These are phyloP conservation scores for Apomyelois bistriatella DNA, from an alignment of 2,888 invertebrate species.

Conservation along the genomic window DNA sequence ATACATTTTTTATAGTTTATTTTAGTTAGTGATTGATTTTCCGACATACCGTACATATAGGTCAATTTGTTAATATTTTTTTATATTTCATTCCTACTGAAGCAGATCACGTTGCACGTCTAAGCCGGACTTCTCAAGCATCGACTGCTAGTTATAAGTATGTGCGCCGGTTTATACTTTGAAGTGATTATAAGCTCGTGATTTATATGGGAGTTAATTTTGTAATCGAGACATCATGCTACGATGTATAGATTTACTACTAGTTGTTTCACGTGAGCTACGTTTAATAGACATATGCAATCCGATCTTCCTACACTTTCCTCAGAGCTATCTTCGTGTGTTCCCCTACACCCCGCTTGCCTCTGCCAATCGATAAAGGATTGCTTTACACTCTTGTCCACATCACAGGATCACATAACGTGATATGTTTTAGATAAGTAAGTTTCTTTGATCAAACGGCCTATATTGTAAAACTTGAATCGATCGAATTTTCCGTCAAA, in stretches of 20 bases:
- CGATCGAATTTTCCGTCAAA: neutral
- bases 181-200: neutral
- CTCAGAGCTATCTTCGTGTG: constrained; percentile 24
- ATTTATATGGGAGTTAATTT: neutral
- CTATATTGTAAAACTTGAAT: neutral
- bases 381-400: constrained; percentile 7
- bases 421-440: neutral
- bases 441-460: neutral
- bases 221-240: constrained; percentile 7
- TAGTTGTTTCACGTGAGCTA: constrained; percentile 45
- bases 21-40: too few species aligned
- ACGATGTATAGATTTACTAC: constrained; percentile 32
- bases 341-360: constrained; percentile 22
- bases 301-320: constrained; percentile 39
- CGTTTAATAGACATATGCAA: constrained; percentile 53
- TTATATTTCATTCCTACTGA: too few species aligned
- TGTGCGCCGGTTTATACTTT: neutral
- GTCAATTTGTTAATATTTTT: too few species aligned
- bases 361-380: neutral
- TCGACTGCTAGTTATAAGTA: too few species aligned
- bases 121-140: too few species aligned
- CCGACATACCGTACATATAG: too few species aligned
- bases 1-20: neutral
- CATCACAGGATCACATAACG: neutral
- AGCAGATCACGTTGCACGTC: too few species aligned